A percentile compares a stretch with the other conserved stretches of the same genome.
Evolutionary conservation across 2,113 vertebrate genomes (phyloP).

Genomic region (Psilopogon haemacephalus): DNA sequence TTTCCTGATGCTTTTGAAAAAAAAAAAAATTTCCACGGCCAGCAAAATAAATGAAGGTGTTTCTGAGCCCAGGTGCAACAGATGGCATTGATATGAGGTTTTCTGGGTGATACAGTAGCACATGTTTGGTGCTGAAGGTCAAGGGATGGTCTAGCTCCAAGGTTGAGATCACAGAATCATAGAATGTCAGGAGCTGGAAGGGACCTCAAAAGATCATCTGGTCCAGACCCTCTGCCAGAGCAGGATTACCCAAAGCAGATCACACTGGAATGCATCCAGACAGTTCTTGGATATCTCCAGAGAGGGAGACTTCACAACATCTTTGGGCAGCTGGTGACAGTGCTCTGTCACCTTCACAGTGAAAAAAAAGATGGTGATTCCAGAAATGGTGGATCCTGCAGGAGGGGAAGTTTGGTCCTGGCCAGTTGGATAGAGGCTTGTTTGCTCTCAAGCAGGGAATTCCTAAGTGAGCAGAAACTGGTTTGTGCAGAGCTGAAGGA

Average conservation of each 20-base stretch:
- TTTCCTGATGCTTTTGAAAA: not conserved
- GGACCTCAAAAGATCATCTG: too few species aligned
- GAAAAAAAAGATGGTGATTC: too few species aligned
- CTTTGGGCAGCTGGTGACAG: too few species aligned
- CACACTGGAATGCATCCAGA: too few species aligned
- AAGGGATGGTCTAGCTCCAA: not conserved
- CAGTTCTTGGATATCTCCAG: too few species aligned
- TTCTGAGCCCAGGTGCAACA: not conserved
- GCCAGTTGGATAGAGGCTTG: not conserved
- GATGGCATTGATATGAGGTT: not conserved
- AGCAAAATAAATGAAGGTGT: not conserved
- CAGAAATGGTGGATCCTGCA: not conserved
- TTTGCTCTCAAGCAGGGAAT: not conserved
- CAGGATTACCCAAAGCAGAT: too few species aligned
- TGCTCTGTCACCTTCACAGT: too few species aligned
- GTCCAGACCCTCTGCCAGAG: too few species aligned
- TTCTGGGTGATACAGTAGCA: not conserved
- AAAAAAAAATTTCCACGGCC: too few species aligned
- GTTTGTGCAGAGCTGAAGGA: constrained; percentile 3
- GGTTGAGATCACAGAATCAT: not conserved
- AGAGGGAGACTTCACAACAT: too few species aligned
- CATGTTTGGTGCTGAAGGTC: accelerated
- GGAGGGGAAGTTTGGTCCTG: not conserved
- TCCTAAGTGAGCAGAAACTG: not conserved
- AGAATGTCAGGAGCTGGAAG: too few species aligned